These are phyloP conservation scores for Riparia riparia DNA, from an alignment of 2,113 vertebrate species.

Conservation along the genomic window DNA sequence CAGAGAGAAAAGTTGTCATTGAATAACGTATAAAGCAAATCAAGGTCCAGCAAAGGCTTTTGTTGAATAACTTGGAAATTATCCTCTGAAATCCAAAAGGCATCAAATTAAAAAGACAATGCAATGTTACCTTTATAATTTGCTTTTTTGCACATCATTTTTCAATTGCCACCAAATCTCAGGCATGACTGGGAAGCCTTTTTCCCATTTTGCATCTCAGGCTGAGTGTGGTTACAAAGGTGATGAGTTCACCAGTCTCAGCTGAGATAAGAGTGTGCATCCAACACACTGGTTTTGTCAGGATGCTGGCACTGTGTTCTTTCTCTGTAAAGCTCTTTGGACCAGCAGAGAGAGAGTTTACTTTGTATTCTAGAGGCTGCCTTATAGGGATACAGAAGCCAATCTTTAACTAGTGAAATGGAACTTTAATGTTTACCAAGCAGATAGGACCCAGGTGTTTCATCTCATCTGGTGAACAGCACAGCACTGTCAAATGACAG, in stretches of 20 bases:
- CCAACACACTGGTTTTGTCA: not conserved
- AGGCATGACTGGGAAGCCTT: not conserved
- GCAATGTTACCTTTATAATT: not conserved
- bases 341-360: conserved; percentile 12
- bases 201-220: not conserved
- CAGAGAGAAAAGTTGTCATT: conserved; percentile 71
- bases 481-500: conserved; percentile 49
- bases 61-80: conserved; percentile 43
- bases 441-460: conserved; percentile 77
- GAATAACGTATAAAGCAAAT: conserved; percentile 60
- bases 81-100: not conserved
- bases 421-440: conserved; percentile 83
- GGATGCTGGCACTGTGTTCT: not conserved
- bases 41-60: conserved; percentile 48
- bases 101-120: not conserved
- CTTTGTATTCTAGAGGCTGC: conserved; percentile 68
- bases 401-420: conserved; percentile 79
- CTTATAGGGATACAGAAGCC: conserved; percentile 64
- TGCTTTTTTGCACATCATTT: not conserved
- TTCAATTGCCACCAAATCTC: not conserved
- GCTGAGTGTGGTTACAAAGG: not conserved
- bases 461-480: conserved; percentile 61
- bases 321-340: conserved; percentile 11
- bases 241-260: not conserved
- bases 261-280: not conserved